Evolutionary conservation across 2,113 vertebrate species (phyloP).

Genomic region (Pseudonaja textilis): DNA sequence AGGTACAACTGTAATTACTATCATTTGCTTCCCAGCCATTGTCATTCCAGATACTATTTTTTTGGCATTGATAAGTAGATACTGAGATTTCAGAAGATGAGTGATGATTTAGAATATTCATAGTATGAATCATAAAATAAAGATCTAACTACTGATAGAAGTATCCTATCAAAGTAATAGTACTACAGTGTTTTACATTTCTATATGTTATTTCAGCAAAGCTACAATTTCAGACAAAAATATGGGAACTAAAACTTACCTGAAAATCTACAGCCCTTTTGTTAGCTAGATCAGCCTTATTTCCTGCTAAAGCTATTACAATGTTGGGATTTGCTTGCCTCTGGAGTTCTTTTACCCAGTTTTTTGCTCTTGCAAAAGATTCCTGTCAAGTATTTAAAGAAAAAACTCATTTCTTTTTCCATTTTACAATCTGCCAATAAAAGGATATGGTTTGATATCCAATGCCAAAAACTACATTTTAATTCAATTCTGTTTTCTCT

Average conservation of each 20-base stretch:
- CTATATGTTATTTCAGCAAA: constrained; percentile 1
- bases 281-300: constrained; percentile 95
- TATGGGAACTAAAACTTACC: constrained; percentile 74
- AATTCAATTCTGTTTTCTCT: neutral
- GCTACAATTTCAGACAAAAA: neutral
- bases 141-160: neutral
- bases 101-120: neutral
- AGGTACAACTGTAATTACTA: neutral
- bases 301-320: constrained; percentile 98
- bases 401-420: constrained; percentile 3
- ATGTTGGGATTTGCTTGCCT: constrained; percentile 99
- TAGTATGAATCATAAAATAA: neutral
- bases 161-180: neutral
- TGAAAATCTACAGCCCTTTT: constrained; percentile 98
- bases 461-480: neutral
- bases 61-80: neutral
- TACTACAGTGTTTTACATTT: neutral
- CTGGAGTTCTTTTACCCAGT: constrained; percentile 99
- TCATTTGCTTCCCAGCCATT: neutral
- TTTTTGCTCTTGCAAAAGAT: constrained; percentile 97
- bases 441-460: neutral
- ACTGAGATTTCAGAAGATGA: neutral
- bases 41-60: neutral
- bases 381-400: constrained; percentile 80
- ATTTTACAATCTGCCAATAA: neutral